Evolutionary conservation across 1,140 invertebrate genomes (phyloP).

Genomic region (Aphaenogaster floridana): DNA sequence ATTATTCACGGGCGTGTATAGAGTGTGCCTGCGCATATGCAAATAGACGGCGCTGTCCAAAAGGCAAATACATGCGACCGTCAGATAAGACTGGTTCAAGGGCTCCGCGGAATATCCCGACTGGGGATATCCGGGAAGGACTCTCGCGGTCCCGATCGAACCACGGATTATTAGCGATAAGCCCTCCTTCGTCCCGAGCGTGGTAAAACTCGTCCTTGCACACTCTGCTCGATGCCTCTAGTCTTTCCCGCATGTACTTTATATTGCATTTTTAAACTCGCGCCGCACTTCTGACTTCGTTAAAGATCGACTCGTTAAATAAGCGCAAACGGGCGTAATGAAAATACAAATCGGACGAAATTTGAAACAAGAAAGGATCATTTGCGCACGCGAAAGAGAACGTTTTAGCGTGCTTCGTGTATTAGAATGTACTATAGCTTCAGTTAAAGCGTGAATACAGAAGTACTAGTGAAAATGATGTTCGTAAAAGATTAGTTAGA

Average conservation of each 20-base stretch:
- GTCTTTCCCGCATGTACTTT: not conserved
- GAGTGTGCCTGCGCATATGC: slow-evolving; percentile 82
- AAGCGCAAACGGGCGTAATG: not conserved
- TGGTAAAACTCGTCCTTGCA: slow-evolving; percentile 22
- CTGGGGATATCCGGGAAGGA: not conserved
- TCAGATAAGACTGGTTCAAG: slow-evolving; percentile 79
- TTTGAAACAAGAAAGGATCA: not conserved
- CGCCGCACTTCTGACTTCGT: not conserved
- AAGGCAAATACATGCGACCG: slow-evolving; percentile 81
- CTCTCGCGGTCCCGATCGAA: slow-evolving; percentile 45
- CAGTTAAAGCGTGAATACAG: not conserved
- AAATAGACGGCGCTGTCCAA: slow-evolving; percentile 79
- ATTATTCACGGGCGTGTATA: slow-evolving; percentile 69
- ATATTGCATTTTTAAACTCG: slow-evolving; percentile 38
- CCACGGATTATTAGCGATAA: slow-evolving; percentile 44
- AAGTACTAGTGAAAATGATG: not conserved
- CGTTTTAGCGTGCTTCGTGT: not conserved
- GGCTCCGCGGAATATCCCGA: slow-evolving; percentile 28
- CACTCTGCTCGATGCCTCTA: not conserved
- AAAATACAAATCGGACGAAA: not conserved
- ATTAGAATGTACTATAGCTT: not conserved
- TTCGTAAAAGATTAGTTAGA: not conserved
- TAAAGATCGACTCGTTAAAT: not conserved
- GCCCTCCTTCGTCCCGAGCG: not conserved
- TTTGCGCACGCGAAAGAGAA: not conserved